Conservation (phyloP, 2,888 invertebrate species). For the Selenia dentaria region DNA sequence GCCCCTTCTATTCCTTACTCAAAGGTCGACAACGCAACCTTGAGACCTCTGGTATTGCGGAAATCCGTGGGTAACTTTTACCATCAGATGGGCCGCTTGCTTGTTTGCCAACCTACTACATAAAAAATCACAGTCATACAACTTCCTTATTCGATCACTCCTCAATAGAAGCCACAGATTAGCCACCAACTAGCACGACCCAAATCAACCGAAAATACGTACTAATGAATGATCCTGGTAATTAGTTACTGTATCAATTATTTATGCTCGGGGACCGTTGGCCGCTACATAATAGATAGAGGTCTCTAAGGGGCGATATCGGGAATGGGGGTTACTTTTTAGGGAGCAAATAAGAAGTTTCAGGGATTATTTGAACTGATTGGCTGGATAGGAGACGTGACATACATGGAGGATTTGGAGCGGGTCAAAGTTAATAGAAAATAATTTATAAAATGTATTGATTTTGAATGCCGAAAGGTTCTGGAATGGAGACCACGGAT, state of each 20-base stretch:
- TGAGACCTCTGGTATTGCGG: too few species aligned
- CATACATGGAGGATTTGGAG: too few species aligned
- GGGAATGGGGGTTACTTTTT: neutral
- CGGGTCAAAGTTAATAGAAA: too few species aligned
- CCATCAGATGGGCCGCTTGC: too few species aligned
- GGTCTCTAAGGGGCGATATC: constrained; percentile 8
- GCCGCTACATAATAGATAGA: constrained; percentile 16
- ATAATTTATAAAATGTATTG: too few species aligned
- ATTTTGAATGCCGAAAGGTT: too few species aligned
- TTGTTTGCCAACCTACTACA: too few species aligned
- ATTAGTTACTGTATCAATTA: constrained; percentile 67
- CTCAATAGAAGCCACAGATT: constrained; percentile 1
- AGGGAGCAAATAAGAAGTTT: neutral
- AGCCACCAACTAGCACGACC: constrained; percentile 8
- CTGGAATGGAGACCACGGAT: too few species aligned
- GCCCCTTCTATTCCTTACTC: too few species aligned
- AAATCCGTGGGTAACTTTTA: too few species aligned
- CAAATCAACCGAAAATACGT: constrained; percentile 43
- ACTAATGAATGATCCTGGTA: constrained; percentile 55
- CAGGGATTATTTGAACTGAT: neutral
- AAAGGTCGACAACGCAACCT: too few species aligned
- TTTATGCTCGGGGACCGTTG: constrained; percentile 45
- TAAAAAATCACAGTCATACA: neutral
- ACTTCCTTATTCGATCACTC: neutral
- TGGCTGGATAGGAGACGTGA: neutral